phyloP scores from a whole-genome alignment of 2,113 vertebrate species.

The Catharus minimus region DNA sequence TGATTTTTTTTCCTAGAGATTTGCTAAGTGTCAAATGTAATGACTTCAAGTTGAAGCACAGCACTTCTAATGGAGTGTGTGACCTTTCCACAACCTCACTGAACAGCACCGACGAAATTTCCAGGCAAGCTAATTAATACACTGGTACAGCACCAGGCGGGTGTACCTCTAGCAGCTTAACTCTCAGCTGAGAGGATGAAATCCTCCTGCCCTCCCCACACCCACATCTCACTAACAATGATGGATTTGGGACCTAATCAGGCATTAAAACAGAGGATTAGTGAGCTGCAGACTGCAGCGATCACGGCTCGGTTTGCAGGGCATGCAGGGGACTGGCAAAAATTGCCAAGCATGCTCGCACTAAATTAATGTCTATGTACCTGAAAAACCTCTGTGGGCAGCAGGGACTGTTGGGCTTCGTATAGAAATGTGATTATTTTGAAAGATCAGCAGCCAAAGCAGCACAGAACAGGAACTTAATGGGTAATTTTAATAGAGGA shows the following conservation, averaged over 20 bases:
- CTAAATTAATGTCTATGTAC: neutral
- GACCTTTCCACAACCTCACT: constrained; percentile 29
- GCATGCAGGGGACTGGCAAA: neutral
- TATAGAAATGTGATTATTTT: neutral
- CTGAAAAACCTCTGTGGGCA: neutral
- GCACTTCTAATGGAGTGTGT: neutral
- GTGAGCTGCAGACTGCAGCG: neutral
- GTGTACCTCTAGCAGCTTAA: constrained; percentile 32
- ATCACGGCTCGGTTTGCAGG: neutral
- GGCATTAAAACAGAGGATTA: constrained; percentile 59
- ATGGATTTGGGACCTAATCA: constrained; percentile 56
- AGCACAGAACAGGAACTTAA: neutral
- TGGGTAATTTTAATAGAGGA: neutral
- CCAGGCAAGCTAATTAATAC: constrained; percentile 39
- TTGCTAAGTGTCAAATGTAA: neutral
- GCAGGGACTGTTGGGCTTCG: neutral
- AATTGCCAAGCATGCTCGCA: neutral
- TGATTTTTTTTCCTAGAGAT: neutral
- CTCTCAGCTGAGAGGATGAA: constrained; percentile 18
- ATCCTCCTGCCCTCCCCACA: constrained; percentile 21
- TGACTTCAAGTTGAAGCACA: neutral
- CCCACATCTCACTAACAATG: constrained; percentile 36
- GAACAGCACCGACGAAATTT: neutral
- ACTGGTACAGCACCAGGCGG: neutral
- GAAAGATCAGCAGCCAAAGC: neutral